Evolutionary conservation across 2,888 invertebrate genomes (phyloP), one percentile per base, ranked within the genome.

Genomic region (Nesidiocoris tenuis): DNA sequence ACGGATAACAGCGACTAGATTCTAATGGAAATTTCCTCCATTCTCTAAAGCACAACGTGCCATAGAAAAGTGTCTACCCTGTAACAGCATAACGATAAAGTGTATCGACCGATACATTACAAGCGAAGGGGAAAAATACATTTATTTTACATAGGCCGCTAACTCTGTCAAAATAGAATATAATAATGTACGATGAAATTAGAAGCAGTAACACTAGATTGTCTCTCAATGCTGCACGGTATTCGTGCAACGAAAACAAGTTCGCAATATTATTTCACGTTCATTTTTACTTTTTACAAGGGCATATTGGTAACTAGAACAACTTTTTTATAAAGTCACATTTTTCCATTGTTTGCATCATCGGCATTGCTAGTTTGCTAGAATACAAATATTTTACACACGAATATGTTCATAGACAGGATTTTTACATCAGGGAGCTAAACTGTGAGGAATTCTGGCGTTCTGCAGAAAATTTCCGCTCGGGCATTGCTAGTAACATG

Each of bases 171-270:
- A 57, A 65, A 65, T 65, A 56, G 39, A n/a, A 39, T 39, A 39
- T 39, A 39, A 39, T 39, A 64, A 66, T 55, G 65, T 65, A 65
- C 17, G 65, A 56, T 74, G 64, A 74, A 64, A 24, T 74, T 55
- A 74, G 74, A 74, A 74, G 74, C 64, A 74, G 65, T 74, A 74
- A 74, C 64, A 56, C 74, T 74, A 74, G 74, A 74, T 74, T 74
- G 74, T 74, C 74, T 65, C 74, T 65, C 57, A 23, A 22, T 57
- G 74, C 25, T 57, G 59, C 39, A 57, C 39, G 65, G 25, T 74
- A 74, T 39, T n/a, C 19, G 23, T 74, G 54, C 74, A 74, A 72
- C 59, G 57, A 59, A 57, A 21, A 54, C 63, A 57, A 22, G 59
- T 70, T 59, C 16, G 19, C 25, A 24, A 61, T 68, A 39, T 39